Evolutionary conservation across 2,888 invertebrate genomes (phyloP).

Genomic region (Amphipoea lucens): DNA sequence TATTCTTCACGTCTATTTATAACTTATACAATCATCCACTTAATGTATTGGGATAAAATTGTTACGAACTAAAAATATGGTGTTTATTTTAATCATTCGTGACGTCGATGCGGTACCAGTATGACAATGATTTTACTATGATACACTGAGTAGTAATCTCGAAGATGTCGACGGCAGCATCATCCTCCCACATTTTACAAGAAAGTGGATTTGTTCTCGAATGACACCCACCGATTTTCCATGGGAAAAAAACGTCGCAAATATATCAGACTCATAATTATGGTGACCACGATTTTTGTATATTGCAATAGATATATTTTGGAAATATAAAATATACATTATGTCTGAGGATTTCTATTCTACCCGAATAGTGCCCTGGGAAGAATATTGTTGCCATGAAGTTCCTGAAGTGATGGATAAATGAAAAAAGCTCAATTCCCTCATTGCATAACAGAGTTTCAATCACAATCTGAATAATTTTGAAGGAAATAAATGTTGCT

Average conservation of each 20-base stretch:
- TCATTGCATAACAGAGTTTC: too few species aligned
- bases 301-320: background rate
- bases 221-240: conserved; percentile 72
- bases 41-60: conserved; percentile 54
- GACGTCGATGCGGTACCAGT: conserved; percentile 27
- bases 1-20: conserved; percentile 55
- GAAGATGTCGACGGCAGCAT: conserved; percentile 27
- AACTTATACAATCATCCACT: conserved; percentile 53
- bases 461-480: too few species aligned
- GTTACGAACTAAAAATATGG: conserved; percentile 62
- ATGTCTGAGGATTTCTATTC: background rate
- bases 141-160: conserved; percentile 24
- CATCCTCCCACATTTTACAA: conserved; percentile 31
- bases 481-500: too few species aligned
- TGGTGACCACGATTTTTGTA: conserved; percentile 67
- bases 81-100: conserved; percentile 60
- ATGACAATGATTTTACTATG: conserved; percentile 41
- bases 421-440: too few species aligned
- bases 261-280: conserved; percentile 66
- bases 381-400: background rate
- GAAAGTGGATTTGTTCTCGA: conserved; percentile 70
- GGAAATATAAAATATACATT: background rate
- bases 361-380: background rate
- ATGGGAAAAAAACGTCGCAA: conserved; percentile 68
- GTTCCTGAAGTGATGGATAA: background rate